Base-by-base conservation (phyloP, 2,888 invertebrate species). In the Mayetiola destructor region DNA sequence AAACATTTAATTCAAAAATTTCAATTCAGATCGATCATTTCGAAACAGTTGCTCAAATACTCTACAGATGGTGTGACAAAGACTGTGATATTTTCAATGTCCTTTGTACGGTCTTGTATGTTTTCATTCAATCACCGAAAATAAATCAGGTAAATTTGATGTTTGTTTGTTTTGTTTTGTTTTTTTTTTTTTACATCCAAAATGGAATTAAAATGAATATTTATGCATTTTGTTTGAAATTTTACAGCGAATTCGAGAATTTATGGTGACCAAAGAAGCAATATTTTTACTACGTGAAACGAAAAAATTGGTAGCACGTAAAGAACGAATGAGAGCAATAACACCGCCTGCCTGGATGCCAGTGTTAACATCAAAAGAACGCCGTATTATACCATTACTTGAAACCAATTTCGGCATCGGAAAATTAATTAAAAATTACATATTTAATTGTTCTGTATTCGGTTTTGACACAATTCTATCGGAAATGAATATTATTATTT, bases 51-150 rank as follows among this genome's bases (percentile, higher is more conserved):
- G 69, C 85, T 39, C 80, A 78, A 63, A 77, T 81, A 66, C 75
- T 86, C 75, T 70, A 76, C 67, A 76, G 82, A 57, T 84, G 80
- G 72, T 82, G 81, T 64, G 81, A 80, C 64, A 83, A 80, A 63
- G 82, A 84, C 63, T 74, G 75, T 5, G 74, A 76, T 48, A 69
- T 83, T 56, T 83, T 83, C 63, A 79, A 80, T 62, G 77, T 79
- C 23, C 67, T 84, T 29, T 78, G 80, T 55, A 84, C 84, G 0
- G 75, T 83, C 32, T 67, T 84, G 39, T 84, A 83, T 82, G 69
- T 84, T 12, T 82, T 82, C 66, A 72, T 69, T 1, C 71, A 72
- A 59, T 69, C 67, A 37, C 66, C 68, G 14, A 63, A 65, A 21
- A 71, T 72, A 59, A 66, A 68, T 56, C 61, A 61, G 62, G 72